Base-by-base conservation (phyloP, 2,797 vertebrate species). In the Xyrichtys novacula region DNA sequence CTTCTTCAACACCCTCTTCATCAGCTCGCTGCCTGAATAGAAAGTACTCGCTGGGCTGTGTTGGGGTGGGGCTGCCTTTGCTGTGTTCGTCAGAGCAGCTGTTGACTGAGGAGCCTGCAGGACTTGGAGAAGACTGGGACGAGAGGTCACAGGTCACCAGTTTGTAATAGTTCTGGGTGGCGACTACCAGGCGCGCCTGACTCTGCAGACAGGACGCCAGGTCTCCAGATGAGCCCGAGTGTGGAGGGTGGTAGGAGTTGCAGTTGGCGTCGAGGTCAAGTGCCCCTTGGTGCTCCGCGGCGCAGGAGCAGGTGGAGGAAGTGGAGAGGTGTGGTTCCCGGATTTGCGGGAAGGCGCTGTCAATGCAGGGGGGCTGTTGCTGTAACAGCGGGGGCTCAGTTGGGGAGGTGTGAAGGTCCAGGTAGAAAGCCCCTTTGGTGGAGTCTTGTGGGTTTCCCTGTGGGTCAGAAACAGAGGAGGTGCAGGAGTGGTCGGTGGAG, bases 101-200 rank as follows among this genome's bases (percentile, higher is more conserved):
- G 73, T 97, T 95, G 81, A 95, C 94, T 1, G 97, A 97, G 12
- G 97, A 98, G 38, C 96, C 96, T 0, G 89, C 96, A 0, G 96
- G 97, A 78, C 97, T 98, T 2, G 97, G 97, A 1, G 98, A 97
- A 0, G 97, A 99, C 77, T 98, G 97, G 39, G 97, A 97, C 10
- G 97, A 98, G 47, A 99, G 91, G 89, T 99, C 98, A 44, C 97
- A 99, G 0, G 97, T 98, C 67, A 99, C 98, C 85, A 99, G 91
- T 74, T 98, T 99, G 66, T 99, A 99, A 78, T 99, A 99, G 92
- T 99, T 99, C 86, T 99, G 98, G 12, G 97, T 98, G 91, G 98
- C 95, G 69, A 98, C 95, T 17, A 98, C 96, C 1, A 99, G 93
- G 32, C 96, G 95, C 0, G 97, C 98, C 80, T 96, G 95, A 90